phyloP scores from a whole-genome alignment of 35 echinoderm and acorn worm genomes.

The Chiridota heheva region DNA sequence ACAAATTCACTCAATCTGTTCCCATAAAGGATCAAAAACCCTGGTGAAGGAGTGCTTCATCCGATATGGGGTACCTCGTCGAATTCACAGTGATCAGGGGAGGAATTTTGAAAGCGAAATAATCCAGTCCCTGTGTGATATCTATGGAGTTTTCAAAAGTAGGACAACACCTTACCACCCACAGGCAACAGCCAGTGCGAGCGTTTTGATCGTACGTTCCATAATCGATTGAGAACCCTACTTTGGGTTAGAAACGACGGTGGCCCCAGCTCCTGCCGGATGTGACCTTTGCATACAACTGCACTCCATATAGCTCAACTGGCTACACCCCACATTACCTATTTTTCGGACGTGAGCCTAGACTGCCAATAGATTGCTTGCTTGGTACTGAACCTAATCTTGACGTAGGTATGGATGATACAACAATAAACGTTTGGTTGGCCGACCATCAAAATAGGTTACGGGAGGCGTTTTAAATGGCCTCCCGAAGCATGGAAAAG shows the following conservation, averaged over 20 bases:
- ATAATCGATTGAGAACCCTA: slow-evolving; percentile 54
- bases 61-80: slow-evolving; percentile 54
- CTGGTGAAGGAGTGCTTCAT: slow-evolving; percentile 67
- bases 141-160: slow-evolving; percentile 63
- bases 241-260: slow-evolving; percentile 53
- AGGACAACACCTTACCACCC: slow-evolving; percentile 62
- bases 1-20: slow-evolving; percentile 52
- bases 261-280: slow-evolving; percentile 67
- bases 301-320: slow-evolving; percentile 59
- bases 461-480: no score
- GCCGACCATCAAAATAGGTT: no score
- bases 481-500: no score
- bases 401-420: no score
- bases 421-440: no score
- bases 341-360: no score
- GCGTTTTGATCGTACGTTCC: slow-evolving; percentile 55
- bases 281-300: slow-evolving; percentile 65
- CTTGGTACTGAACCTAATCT: no score
- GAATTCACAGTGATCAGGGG: slow-evolving; percentile 74
- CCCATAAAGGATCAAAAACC: slow-evolving; percentile 61
- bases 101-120: slow-evolving; percentile 57
- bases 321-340: slow-evolving; percentile 71
- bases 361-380: not conserved
- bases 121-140: slow-evolving; percentile 54
- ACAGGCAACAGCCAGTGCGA: slow-evolving; percentile 65